Base-by-base conservation (phyloP, 2,113 vertebrate genomes). In the Ophiodon elongatus region DNA sequence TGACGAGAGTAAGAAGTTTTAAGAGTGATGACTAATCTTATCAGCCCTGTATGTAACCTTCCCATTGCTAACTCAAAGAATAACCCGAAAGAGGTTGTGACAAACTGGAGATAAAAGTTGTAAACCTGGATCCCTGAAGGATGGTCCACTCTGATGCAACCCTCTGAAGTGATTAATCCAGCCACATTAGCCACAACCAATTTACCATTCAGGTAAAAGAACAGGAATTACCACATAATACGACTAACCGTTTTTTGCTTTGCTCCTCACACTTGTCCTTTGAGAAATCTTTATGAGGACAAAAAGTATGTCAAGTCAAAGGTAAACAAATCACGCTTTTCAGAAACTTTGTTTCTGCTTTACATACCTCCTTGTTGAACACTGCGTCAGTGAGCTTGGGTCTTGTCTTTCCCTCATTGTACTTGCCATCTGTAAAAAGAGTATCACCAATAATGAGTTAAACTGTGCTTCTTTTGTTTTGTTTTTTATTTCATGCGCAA, bases 371-470 rank as follows among this genome's bases (percentile, higher is more conserved):
- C 71, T 94, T 95, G 43, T 3, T 92, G 80, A 96, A 96, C 23
- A 93, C 45, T 1, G 94, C 89, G 0, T 96, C 89, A 27, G 90
- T 87, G 15, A 96, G 93, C 87, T 95, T 96, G 15, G 95, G 95
- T 73, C 96, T 94, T 8, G 75, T 21, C 64, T 95, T 96, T 35
- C 37, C 75, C 37, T 95, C 95, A 11, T 45, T 93, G 52, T 79
- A 7, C 80, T 94, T 95, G 11, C 6, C 11, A 4, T 95, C 95
- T 96, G 86, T 45, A 7, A 76, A 85, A 62, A 66, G 3, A 88
- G 7, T 8, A n/a, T 11, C 3, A 4, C 4, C 1, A 54, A 79
- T 8, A 19, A 37, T 62, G 6, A 64, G 35, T 37, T 31, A 4
- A 71, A 52, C 1, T 3, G 3, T n/a, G n/a, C n/a, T n/a, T n/a